A percentile compares a stretch with the other conserved stretches of the same genome.
These are phyloP conservation scores for Drosophila malerkotliana DNA, from an alignment of 1,140 invertebrate species.

Conservation along the genomic window DNA sequence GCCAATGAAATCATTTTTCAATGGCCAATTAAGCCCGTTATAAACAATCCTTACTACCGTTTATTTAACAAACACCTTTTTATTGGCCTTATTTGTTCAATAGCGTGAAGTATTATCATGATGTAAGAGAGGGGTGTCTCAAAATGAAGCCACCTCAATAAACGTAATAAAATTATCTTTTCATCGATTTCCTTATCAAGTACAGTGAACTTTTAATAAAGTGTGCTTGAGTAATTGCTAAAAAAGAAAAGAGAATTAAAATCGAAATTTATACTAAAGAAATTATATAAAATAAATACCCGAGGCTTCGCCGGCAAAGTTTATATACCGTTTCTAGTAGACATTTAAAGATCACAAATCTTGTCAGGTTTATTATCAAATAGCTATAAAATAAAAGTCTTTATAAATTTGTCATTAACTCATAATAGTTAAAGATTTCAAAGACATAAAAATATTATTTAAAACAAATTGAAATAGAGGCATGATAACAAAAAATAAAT, in stretches of 20 bases:
- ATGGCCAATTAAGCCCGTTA: conserved; percentile 15
- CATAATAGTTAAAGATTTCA: no score
- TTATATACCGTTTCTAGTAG: no score
- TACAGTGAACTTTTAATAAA: conserved; percentile 12
- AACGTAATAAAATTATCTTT: conserved; percentile 11
- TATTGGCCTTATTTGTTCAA: conserved; percentile 17
- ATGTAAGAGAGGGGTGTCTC: conserved; percentile 18
- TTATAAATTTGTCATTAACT: no score
- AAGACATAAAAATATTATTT: no score
- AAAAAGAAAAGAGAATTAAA: neutral
- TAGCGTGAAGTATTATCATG: conserved; percentile 4
- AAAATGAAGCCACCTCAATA: conserved; percentile 1
- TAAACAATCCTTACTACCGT: conserved; percentile 20
- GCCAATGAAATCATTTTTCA: conserved; percentile 4
- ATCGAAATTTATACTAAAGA: no score
- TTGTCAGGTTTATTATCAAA: no score
- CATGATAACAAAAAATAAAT: no score
- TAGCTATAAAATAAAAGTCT: no score
- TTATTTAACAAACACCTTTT: conserved; percentile 21
- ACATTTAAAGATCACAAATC: no score
- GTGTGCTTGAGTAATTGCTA: neutral
- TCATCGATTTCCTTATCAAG: conserved; percentile 8
- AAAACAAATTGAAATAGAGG: no score
- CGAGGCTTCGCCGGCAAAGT: no score
- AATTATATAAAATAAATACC: no score